A percentile compares a stretch with the other conserved stretches of the same genome.
These are phyloP conservation scores for Scaptomyza caliginosa DNA, from an alignment of 2,888 invertebrate species.

Conservation along the genomic window DNA sequence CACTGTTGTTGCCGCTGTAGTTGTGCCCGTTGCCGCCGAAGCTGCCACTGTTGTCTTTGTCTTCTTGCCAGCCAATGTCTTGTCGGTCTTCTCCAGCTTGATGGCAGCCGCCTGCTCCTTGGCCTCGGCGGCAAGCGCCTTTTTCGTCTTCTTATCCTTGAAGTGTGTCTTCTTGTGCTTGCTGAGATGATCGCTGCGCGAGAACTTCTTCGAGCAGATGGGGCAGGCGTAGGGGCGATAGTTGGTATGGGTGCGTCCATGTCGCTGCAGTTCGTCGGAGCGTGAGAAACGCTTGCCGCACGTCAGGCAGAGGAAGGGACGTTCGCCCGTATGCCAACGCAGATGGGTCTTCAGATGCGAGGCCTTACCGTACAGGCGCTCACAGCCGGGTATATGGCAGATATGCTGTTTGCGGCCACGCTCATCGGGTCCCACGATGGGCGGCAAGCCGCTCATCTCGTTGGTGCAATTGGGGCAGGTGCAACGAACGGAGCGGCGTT, in stretches of 20 bases:
- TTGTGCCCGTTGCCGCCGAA: constrained; percentile 6
- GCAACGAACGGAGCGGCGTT: constrained; percentile 90
- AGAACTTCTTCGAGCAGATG: constrained; percentile 94
- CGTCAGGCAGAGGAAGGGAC: constrained; percentile 94
- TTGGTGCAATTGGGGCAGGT: constrained; percentile 92
- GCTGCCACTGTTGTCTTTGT: constrained; percentile 21
- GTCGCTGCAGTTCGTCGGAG: constrained; percentile 95
- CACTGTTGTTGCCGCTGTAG: constrained; percentile 1
- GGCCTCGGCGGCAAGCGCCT: constrained; percentile 76
- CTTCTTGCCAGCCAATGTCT: constrained; percentile 30
- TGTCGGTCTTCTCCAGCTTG: constrained; percentile 68
- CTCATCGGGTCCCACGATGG: constrained; percentile 89
- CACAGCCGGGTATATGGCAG: constrained; percentile 94
- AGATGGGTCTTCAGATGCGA: constrained; percentile 96
- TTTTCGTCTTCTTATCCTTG: constrained; percentile 83
- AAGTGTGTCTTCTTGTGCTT: constrained; percentile 96
- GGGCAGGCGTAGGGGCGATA: constrained; percentile 95
- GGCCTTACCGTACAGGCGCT: constrained; percentile 95
- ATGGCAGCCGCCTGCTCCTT: constrained; percentile 68
- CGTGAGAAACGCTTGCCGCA: constrained; percentile 96
- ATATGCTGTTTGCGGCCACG: constrained; percentile 92
- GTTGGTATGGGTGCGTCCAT: constrained; percentile 94
- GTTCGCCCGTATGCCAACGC: constrained; percentile 96
- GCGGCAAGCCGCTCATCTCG: constrained; percentile 91
- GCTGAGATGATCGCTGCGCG: constrained; percentile 96